Percentiles rank a stretch among this genome's conserved stretches.
Evolutionary conservation across 2,113 vertebrate species (phyloP).

Genomic region (Himantopus leucocephalus): DNA sequence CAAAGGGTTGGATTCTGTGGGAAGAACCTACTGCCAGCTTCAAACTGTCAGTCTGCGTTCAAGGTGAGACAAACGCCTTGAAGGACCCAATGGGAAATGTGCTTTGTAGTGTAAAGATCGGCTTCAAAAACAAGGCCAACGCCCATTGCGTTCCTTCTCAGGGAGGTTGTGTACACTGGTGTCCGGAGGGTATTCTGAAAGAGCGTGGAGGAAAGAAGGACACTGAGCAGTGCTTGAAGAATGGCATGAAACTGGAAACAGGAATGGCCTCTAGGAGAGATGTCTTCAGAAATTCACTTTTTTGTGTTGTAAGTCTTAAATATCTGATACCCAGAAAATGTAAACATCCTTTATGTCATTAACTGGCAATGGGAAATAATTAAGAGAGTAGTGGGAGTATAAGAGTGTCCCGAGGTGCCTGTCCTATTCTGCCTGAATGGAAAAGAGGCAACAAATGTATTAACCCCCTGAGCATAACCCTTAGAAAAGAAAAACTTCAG

Average conservation of each 20-base stretch:
- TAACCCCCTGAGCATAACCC: not conserved
- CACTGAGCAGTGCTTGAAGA: not conserved
- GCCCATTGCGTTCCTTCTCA: constrained; percentile 90
- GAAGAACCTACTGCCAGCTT: accelerated
- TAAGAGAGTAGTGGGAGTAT: no score
- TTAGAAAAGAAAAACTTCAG: not conserved
- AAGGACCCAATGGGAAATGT: constrained; percentile 93
- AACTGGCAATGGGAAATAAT: not conserved
- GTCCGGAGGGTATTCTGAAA: constrained; percentile 88
- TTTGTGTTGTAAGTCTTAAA: not conserved
- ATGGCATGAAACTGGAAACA: accelerated
- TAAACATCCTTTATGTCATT: not conserved
- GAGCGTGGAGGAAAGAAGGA: not conserved
- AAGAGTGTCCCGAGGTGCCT: not conserved
- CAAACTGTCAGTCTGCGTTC: constrained; percentile 76
- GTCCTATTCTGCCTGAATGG: not conserved
- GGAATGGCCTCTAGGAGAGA: not conserved
- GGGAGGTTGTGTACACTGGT: constrained; percentile 91
- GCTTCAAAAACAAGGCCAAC: constrained; percentile 92
- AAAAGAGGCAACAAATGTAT: not conserved
- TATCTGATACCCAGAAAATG: not conserved
- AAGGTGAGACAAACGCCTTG: constrained; percentile 90
- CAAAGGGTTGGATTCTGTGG: no score
- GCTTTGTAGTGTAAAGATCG: constrained; percentile 84
- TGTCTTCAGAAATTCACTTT: not conserved